phyloP scores from a whole-genome alignment of 2,797 vertebrate species.

The Urosaurus nigricauda region DNA sequence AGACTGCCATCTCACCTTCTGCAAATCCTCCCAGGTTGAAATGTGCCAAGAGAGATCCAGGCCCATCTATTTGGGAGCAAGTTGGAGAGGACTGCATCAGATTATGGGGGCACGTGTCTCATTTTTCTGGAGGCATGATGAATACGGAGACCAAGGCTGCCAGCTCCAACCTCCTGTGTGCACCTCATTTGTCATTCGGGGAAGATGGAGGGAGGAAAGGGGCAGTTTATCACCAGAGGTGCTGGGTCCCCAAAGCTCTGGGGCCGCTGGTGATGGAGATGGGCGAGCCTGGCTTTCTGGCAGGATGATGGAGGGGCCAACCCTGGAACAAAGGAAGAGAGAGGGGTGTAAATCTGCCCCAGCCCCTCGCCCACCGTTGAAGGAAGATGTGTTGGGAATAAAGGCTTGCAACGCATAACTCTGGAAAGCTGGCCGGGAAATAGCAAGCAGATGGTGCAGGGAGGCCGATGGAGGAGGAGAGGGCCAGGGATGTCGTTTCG shows the following conservation, averaged over 20 bases:
- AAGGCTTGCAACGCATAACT: not conserved
- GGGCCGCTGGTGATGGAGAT: not conserved
- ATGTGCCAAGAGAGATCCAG: not conserved
- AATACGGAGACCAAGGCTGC: not conserved
- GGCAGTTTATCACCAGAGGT: slow-evolving; percentile 16
- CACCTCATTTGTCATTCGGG: slow-evolving; percentile 32
- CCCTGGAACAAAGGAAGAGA: not conserved
- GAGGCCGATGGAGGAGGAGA: not conserved
- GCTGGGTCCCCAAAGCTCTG: not conserved
- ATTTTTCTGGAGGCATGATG: not conserved
- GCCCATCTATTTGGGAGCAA: not conserved
- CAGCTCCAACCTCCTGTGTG: not conserved
- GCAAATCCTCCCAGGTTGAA: slow-evolving; percentile 16
- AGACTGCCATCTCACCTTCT: not conserved
- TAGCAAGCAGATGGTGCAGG: no score
- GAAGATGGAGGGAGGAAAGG: not conserved
- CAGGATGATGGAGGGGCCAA: slow-evolving; percentile 18
- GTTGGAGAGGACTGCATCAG: no score
- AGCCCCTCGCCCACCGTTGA: not conserved
- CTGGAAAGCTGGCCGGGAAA: not conserved
- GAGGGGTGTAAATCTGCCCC: not conserved
- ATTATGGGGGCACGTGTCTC: no score
- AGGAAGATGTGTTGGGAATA: not conserved
- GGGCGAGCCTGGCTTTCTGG: not conserved
- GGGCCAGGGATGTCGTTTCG: not conserved